Base-by-base conservation (phyloP, 2,797 vertebrate species). In the Arnoldichthys spilopterus region DNA sequence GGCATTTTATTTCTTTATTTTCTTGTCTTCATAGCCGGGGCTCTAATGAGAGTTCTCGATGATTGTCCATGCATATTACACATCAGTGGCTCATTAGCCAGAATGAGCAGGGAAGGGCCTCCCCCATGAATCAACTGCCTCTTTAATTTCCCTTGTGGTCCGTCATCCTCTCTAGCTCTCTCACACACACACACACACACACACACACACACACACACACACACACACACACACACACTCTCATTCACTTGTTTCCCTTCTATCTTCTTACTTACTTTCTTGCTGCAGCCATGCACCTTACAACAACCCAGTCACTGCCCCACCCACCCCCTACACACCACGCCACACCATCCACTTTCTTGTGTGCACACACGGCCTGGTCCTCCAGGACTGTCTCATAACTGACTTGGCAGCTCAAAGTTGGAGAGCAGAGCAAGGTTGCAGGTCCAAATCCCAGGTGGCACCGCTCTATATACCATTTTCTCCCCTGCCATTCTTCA, bases 31-130 rank as follows among this genome's bases (percentile, higher is more conserved):
- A 89, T 91, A 90, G 91, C 88, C 88, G 84, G 88, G 82, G 85
- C 87, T 91, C 89, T 94, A 95, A 94, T 93, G 92, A 94, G 93
- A 86, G 87, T 89, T 91, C 88, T 90, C 87, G 90, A 89, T 93
- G 92, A 93, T 93, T 92, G 91, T 88, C 91, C 91, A 92, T 91
- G 91, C 91, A 90, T 92, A 93, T 93, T 93, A 92, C 90, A 90
- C 92, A 93, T 94, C 92, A 92, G 92, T 91, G 92, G 89, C 93
- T 94, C 93, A 94, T 94, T 94, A 93, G 91, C 88, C 90, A 89
- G 90, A 90, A 91, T 90, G 90, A 93, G 90, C 90, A 87, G 86
- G 88, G 89, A 90, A 90, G 87, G 87, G 90, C 88, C 86, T 92
- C 92, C 91, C 90, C 83, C 88, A 90, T 92, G 92, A 93, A 88